phyloP scores from a whole-genome alignment of 2,888 invertebrate species.

The Anoncus sp. region DNA sequence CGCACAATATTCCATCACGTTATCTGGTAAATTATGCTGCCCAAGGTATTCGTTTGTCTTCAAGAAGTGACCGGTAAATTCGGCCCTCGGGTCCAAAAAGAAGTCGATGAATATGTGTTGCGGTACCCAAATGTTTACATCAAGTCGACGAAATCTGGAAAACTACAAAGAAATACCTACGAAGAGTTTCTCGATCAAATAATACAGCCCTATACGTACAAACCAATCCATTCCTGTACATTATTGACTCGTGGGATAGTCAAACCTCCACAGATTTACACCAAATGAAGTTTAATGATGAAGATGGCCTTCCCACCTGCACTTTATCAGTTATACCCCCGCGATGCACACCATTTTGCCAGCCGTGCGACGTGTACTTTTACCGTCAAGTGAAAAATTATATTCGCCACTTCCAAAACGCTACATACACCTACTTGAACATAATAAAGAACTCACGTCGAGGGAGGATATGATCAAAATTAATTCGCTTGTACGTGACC shows the following conservation, averaged over 20 bases:
- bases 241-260: background rate
- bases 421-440: background rate
- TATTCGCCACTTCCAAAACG: background rate
- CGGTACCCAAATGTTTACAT: background rate
- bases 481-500: slow-evolving; percentile 20
- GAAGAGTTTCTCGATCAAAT: background rate
- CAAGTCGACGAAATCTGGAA: background rate
- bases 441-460: slow-evolving; percentile 1
- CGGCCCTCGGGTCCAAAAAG: slow-evolving; percentile 4
- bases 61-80: background rate
- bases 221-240: background rate
- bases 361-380: slow-evolving; percentile 11
- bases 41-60: slow-evolving; percentile 1
- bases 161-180: background rate
- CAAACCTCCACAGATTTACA: background rate
- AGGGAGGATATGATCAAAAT: slow-evolving; percentile 17
- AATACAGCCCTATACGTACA: background rate
- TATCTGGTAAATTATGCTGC: background rate
- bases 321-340: slow-evolving; percentile 9
- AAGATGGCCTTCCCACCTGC: slow-evolving; percentile 6
- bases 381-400: slow-evolving; percentile 1
- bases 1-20: background rate
- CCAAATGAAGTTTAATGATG: background rate
- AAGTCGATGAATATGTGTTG: background rate
- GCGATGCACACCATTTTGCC: slow-evolving; percentile 11